Base-by-base conservation (phyloP, 35 echinoderm and acorn worm genomes). In the Anneissia japonica region DNA sequence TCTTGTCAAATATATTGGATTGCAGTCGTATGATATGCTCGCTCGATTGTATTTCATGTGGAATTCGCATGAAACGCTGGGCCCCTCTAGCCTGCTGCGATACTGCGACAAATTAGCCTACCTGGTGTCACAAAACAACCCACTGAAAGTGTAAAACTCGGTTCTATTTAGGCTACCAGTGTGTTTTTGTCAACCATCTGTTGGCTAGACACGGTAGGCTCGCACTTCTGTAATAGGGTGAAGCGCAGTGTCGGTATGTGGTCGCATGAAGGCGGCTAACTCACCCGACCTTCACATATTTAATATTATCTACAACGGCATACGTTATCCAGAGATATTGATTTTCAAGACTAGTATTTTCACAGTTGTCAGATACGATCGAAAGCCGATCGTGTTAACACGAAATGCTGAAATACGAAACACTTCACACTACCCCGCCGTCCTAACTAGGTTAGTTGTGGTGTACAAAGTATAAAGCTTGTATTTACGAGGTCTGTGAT, bases 351-450 rank as follows among this genome's bases (percentile, higher is more conserved):
- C 51, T 64, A 64, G 51, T 64, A 64, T 64, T 64, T 64, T 64
- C 51, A 64, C 51, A 64, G 51, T 64, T 64, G 51, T 64, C 51
- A 26, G 51, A 64, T 64, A 64, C 51, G 51, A 64, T 64, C 51
- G 51, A 64, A 64, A 64, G 51, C 51, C 51, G 51, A 64, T 64
- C 51, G 51, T 64, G 51, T 64, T 64, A 64, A 64, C 51, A 64
- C 51, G 51, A 26, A 64, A 64, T 64, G 21, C 51, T 64, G 51
- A 64, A 64, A 64, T 64, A 64, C 51, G 51, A 64, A 64, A 64
- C 51, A 64, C 51, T 64, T 64, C 51, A 64, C 51, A 64, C 51
- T 64, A n/a, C 51, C 51, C 51, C 21, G 26, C 51, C 51, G 19
- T 2, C 7, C 21, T 16, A 16, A 64, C 51, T 64, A 64, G 51